Evolutionary conservation across 1,140 invertebrate species (phyloP).

Genomic region (Ruditapes philippinarum): DNA sequence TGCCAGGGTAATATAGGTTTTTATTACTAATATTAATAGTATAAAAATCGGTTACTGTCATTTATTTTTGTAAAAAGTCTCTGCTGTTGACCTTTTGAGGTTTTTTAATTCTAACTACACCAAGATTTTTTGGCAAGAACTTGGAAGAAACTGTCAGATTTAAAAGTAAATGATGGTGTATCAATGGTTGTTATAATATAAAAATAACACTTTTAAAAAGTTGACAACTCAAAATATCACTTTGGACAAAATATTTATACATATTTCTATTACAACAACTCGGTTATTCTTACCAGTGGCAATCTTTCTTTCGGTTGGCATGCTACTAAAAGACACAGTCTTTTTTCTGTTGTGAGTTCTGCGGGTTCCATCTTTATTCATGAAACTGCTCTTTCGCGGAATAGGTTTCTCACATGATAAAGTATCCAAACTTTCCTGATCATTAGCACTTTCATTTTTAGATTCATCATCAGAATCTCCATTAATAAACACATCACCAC

Average conservation of each 20-base stretch:
- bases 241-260: neutral
- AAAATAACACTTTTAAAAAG: too few species aligned
- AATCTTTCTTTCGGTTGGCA: constrained; percentile 86
- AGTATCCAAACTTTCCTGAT: constrained; percentile 71
- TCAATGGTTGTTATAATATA: too few species aligned
- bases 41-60: too few species aligned
- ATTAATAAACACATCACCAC: constrained; percentile 80
- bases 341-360: constrained; percentile 82
- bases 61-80: too few species aligned
- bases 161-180: too few species aligned
- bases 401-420: constrained; percentile 71
- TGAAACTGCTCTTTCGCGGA: constrained; percentile 80
- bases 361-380: constrained; percentile 78
- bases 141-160: too few species aligned
- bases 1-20: too few species aligned
- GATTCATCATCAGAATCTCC: constrained; percentile 74
- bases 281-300: constrained; percentile 86
- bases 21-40: too few species aligned
- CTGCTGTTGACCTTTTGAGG: too few species aligned
- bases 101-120: too few species aligned
- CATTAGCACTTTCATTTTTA: constrained; percentile 65
- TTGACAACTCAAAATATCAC: neutral
- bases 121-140: too few species aligned
- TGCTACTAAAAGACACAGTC: constrained; percentile 85
- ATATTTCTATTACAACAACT: neutral